Conservation (phyloP, 2,113 vertebrate genomes). For the Recurvirostra avosetta region DNA sequence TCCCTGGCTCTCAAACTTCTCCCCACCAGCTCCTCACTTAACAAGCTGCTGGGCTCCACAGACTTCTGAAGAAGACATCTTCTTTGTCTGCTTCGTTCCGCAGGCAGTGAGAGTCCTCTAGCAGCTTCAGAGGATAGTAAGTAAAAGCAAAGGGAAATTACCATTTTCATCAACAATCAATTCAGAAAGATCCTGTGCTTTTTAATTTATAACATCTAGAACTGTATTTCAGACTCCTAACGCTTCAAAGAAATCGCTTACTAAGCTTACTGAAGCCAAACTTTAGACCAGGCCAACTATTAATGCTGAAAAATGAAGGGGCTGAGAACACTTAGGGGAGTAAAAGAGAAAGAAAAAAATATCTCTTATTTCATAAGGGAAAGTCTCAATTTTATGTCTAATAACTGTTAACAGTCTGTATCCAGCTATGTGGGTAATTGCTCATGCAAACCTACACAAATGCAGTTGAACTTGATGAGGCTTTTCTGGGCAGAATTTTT, state of each 20-base stretch:
- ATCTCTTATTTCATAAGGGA: not conserved
- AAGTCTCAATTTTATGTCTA: not conserved
- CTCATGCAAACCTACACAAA: not conserved
- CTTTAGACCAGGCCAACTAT: not conserved
- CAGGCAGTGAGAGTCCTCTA: not conserved
- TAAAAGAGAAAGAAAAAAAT: not conserved
- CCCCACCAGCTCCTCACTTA: not conserved
- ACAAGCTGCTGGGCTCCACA: not conserved
- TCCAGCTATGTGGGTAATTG: not conserved
- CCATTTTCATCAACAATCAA: not conserved
- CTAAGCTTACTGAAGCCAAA: not conserved
- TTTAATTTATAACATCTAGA: not conserved
- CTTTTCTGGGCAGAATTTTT: not conserved
- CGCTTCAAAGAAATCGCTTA: not conserved
- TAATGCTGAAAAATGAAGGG: not conserved
- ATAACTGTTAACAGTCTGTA: not conserved
- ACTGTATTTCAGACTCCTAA: not conserved
- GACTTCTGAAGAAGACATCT: not conserved
- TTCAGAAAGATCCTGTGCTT: not conserved
- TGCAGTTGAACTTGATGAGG: not conserved
- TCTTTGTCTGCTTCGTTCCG: not conserved
- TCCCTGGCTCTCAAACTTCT: not conserved
- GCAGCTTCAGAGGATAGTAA: not conserved
- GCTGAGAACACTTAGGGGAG: not conserved
- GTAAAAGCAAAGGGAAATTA: not conserved